Conservation (phyloP, 2,888 invertebrate species). For the Trissolcus brochymenae region DNA sequence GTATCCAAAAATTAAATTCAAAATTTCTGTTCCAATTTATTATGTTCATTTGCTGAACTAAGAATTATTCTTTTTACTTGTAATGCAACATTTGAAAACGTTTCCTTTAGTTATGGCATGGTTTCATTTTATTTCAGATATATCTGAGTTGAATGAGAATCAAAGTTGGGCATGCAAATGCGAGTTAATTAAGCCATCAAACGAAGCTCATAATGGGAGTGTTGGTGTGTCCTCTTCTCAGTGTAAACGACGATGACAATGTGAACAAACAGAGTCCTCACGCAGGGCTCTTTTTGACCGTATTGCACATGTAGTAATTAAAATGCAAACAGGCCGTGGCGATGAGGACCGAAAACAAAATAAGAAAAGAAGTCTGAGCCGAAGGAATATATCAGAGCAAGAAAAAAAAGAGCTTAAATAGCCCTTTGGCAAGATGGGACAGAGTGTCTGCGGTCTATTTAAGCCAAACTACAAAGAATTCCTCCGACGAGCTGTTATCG, state of each 20-base stretch:
- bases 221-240: not conserved
- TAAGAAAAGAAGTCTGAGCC: not conserved
- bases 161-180: not conserved
- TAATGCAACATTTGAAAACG: too few species aligned
- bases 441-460: slow-evolving; percentile 55
- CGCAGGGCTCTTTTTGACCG: slow-evolving; percentile 26
- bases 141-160: not conserved
- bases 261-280: slow-evolving; percentile 9
- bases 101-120: too few species aligned
- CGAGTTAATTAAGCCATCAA: not conserved
- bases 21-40: too few species aligned
- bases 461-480: slow-evolving; percentile 50
- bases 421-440: slow-evolving; percentile 39
- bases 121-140: too few species aligned
- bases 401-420: slow-evolving; percentile 13
- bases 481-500: slow-evolving; percentile 51
- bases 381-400: not conserved
- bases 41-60: too few species aligned
- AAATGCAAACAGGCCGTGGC: slow-evolving; percentile 37
- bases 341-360: slow-evolving; percentile 11
- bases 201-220: not conserved
- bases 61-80: too few species aligned
- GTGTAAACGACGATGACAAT: slow-evolving; percentile 18
- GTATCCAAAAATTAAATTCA: too few species aligned
- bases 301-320: slow-evolving; percentile 33